Base-by-base conservation (phyloP, 2,113 vertebrate genomes). In the Hypocryptadius cinnamomeus region DNA sequence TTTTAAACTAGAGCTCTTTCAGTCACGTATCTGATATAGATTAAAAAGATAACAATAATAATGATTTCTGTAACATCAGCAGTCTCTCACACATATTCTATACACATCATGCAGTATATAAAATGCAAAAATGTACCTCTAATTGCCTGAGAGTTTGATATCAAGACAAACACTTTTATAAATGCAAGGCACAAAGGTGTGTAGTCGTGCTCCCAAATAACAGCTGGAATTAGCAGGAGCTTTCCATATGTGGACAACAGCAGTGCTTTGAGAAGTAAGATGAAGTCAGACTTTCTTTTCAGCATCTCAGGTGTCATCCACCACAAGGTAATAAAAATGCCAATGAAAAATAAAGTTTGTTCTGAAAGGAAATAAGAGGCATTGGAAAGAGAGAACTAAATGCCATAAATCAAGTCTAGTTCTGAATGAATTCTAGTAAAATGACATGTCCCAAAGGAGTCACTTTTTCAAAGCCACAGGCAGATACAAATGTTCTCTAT, bases 161-260 rank as follows among this genome's bases (percentile, higher is more conserved):
- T 98, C 53, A 99, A 98, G 65, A 99, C 99, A 71, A 99, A 99
- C 28, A 99, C 95, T 84, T 98, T 98, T 93, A 99, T 99, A 97
- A 99, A 98, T 1, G 90, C 96, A 82, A 99, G 98, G 88, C 99
- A 99, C 72, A 99, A 97, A 40, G 98, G 98, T 0, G 99, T 98
- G 96, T 99, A 98, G 94, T 99, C 99, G 2, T 99, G 99, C 70
- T 99, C 99, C 99, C 99, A 99, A 96, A 99, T 99, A 86, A 99
- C 98, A 3, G 98, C 98, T 6, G 99, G 99, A 92, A 99, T 98
- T 81, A 99, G 96, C 50, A 99, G 96, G 45, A 99, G 98, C 78
- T 99, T 99, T n/a, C 99, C 99, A 21, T 99, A 99, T 95, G 98
- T 98, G 54, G 99, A 99, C 18, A 99, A 95, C 45, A 99, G 91